These are phyloP conservation scores for Drosophila willistoni DNA, from an alignment of 1,140 invertebrate species.

Conservation along the genomic window DNA sequence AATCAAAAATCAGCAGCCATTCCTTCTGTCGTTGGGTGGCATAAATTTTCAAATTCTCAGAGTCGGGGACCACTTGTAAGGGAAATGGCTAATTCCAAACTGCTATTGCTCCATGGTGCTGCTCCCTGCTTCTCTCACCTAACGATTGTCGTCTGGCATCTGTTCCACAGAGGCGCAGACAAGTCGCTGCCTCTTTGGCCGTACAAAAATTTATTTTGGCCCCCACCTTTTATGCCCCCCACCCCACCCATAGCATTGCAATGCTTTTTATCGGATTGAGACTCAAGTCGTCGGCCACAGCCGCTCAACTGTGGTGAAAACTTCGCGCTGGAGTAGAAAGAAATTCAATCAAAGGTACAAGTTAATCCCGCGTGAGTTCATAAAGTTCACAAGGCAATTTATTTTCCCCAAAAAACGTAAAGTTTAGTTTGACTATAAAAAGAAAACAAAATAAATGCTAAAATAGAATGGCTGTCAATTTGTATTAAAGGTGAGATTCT, in stretches of 20 bases:
- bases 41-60: slow-evolving; percentile 79
- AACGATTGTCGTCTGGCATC: slow-evolving; percentile 62
- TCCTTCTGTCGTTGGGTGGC: slow-evolving; percentile 49
- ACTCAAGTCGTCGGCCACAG: slow-evolving; percentile 28
- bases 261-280: slow-evolving; percentile 71
- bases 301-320: slow-evolving; percentile 36
- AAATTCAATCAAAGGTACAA: slow-evolving; percentile 82
- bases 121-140: not conserved
- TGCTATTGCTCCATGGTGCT: slow-evolving; percentile 54
- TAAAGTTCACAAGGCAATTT: slow-evolving; percentile 80
- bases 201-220: slow-evolving; percentile 29
- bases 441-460: slow-evolving; percentile 29
- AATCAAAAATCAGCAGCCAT: slow-evolving; percentile 73
- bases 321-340: slow-evolving; percentile 50
- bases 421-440: slow-evolving; percentile 41
- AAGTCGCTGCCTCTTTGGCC: slow-evolving; percentile 21
- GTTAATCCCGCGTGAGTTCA: slow-evolving; percentile 81
- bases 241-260: slow-evolving; percentile 33
- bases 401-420: slow-evolving; percentile 47
- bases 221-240: slow-evolving; percentile 23
- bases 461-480: slow-evolving; percentile 45
- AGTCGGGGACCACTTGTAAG: slow-evolving; percentile 64
- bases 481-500: slow-evolving; percentile 17
- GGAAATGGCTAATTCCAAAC: slow-evolving; percentile 76
- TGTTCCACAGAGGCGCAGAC: slow-evolving; percentile 55